Conservation (phyloP, 2,888 invertebrate genomes). For the Coelopa pilipes region DNA sequence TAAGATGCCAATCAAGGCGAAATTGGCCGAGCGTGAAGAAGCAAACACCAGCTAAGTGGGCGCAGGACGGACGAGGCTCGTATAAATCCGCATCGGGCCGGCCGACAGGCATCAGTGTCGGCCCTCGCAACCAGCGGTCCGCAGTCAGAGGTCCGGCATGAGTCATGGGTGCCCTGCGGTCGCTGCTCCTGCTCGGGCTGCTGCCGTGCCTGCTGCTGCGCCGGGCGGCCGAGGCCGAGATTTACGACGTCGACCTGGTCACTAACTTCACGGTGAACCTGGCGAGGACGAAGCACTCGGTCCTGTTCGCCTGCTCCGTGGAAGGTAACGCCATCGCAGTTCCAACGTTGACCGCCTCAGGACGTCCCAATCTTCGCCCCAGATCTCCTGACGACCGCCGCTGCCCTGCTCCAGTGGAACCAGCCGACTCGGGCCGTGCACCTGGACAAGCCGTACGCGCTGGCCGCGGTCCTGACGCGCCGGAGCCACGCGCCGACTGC, state of each 20-base stretch:
- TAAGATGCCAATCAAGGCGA: constrained; percentile 22
- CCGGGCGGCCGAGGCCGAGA: background rate
- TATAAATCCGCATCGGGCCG: background rate
- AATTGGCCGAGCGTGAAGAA: constrained; percentile 29
- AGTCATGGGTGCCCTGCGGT: no score
- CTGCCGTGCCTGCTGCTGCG: no score
- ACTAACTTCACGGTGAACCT: constrained; percentile 49
- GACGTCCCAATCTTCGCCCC: background rate
- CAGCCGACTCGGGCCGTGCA: constrained; percentile 48
- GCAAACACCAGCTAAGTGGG: constrained; percentile 23
- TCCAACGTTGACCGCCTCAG: no score
- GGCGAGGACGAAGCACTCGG: constrained; percentile 48
- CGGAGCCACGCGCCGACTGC: constrained; percentile 50
- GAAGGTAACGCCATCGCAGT: constrained; percentile 47
- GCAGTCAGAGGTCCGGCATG: no score
- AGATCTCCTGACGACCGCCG: constrained; percentile 25
- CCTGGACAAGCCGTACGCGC: constrained; percentile 41
- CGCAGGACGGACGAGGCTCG: background rate
- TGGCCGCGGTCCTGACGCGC: constrained; percentile 46
- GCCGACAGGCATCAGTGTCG: background rate
- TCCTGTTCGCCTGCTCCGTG: constrained; percentile 52
- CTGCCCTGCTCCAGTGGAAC: constrained; percentile 46
- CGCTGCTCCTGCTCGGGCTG: no score
- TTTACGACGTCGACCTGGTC: constrained; percentile 42
- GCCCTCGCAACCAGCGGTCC: no score